These are phyloP conservation scores for Orthonyx spaldingii DNA, from an alignment of 2,113 vertebrate species.

Conservation along the genomic window DNA sequence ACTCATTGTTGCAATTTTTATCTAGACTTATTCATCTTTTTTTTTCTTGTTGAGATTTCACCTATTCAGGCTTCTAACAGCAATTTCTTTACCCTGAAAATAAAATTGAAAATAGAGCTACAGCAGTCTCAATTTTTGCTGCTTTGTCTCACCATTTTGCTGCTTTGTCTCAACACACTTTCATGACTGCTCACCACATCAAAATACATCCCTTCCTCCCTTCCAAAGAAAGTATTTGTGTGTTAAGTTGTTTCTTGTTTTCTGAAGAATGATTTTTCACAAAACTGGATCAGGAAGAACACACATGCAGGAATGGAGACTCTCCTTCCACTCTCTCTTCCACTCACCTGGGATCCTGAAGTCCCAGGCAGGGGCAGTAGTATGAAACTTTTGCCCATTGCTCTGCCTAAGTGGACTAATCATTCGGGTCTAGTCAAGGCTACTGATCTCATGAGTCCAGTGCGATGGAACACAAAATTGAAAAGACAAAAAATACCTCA, in stretches of 20 bases:
- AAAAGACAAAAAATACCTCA: not conserved
- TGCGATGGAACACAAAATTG: not conserved
- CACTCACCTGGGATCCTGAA: not conserved
- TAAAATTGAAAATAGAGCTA: not conserved
- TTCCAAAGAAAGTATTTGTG: not conserved
- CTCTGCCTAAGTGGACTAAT: not conserved
- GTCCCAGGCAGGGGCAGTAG: not conserved
- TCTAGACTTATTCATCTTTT: not conserved
- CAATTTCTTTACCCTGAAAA: not conserved
- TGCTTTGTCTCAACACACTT: not conserved
- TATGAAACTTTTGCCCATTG: not conserved
- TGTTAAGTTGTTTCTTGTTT: not conserved
- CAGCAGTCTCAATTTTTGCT: not conserved
- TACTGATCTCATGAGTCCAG: not conserved
- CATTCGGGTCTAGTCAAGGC: not conserved
- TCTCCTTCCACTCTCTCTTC: no score
- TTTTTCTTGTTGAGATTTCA: not conserved
- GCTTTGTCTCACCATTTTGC: not conserved
- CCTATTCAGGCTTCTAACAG: not conserved
- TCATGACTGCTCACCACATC: not conserved
- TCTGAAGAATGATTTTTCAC: not conserved
- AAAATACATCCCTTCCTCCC: not conserved
- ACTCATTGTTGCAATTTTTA: not conserved
- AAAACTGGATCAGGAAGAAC: not conserved
- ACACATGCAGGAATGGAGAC: not conserved